Base-by-base conservation (phyloP, 2,888 invertebrate genomes). In the Allygus modestus region DNA sequence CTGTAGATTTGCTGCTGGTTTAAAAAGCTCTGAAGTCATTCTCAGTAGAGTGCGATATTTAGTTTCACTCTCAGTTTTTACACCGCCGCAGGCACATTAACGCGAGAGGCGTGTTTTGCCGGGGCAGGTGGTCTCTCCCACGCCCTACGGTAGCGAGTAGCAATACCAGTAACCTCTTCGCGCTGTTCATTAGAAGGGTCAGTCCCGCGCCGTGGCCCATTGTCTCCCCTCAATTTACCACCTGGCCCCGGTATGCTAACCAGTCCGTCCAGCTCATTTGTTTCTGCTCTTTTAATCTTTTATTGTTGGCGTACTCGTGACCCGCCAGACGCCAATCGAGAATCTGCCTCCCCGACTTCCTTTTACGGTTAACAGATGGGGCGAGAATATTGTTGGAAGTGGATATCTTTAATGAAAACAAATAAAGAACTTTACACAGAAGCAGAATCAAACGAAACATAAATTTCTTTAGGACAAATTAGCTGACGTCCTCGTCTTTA, bases 221-320 rank as follows among this genome's bases (percentile, higher is more conserved):
- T 37, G 28, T 17, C 77, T 28, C 20, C 41, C 51, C 46, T 43
- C 41, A 46, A 77, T 43, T 77, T 77, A 77, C 77, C 77, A 46
- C 77, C 71, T 71, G 71, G 71, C 71, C 15, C 51, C 77, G 77
- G 28, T 77, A 77, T 77, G 77, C 77, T 41, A 77, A 77, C 77
- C 77, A 77, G 46, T 28, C 28, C 65, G 65, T 71, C 71, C 71
- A n/a, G n/a, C 71, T 71, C 71, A 71, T 71, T 71, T 71, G 71
- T 71, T 41, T 71, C 71, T 23, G 71, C 37, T 33, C 37, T 71
- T 71, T 71, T 71, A 71, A 71, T 71, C 71, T 71, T 71, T 71
- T 71, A 71, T 41, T 71, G 71, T 41, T 11, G 31, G 37, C 28
- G 65, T 65, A 23, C 15, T 65, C 65, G 65, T 65, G 65, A 65